Conservation (phyloP, 2,113 vertebrate genomes). For the Amphilophus citrinellus region DNA sequence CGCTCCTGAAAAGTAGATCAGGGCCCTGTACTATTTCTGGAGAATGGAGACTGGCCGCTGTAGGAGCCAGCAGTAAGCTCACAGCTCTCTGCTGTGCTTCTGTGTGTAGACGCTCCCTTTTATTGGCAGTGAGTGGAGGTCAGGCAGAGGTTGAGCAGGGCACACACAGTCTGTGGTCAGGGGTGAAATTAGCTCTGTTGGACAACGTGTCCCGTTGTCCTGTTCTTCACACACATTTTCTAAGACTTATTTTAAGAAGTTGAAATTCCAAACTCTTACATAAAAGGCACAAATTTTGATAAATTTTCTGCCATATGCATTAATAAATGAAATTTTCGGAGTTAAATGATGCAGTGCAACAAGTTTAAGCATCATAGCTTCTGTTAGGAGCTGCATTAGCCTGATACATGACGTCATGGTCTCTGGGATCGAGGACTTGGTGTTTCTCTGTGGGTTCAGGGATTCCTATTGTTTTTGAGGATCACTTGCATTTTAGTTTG, state of each 20-base stretch:
- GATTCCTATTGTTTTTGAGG: too few species aligned
- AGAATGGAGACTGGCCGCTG: neutral
- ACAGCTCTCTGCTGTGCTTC: neutral
- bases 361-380: neutral
- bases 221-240: neutral
- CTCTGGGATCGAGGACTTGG: too few species aligned
- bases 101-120: neutral
- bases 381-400: neutral
- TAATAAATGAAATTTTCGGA: neutral
- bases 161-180: neutral
- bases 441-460: too few species aligned
- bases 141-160: neutral
- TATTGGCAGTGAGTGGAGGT: conserved; percentile 4
- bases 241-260: neutral
- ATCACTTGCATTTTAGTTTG: too few species aligned
- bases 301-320: too few species aligned
- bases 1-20: neutral
- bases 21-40: neutral
- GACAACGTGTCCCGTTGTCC: neutral
- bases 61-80: neutral
- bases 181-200: neutral
- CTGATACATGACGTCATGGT: neutral
- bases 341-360: neutral
- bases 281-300: too few species aligned
- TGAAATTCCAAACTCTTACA: too few species aligned